phyloP scores from a whole-genome alignment of 2,888 invertebrate species.

The Pharmacophagus antenor region DNA sequence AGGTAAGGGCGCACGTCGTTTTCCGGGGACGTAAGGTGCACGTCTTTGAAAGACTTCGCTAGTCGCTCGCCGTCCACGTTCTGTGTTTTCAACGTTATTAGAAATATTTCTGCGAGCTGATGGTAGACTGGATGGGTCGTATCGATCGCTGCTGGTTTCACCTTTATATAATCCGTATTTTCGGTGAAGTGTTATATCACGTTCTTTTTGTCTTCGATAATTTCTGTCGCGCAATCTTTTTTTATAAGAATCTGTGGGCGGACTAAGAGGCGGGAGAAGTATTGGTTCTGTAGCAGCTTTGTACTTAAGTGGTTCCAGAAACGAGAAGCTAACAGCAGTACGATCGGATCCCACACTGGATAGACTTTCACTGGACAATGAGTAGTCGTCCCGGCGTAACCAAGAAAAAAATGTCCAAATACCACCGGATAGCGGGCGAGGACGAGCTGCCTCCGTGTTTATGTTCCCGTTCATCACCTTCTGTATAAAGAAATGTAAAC shows the following conservation, averaged over 20 bases:
- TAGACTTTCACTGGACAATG: constrained; percentile 75
- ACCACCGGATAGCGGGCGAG: constrained; percentile 72
- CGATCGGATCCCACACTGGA: constrained; percentile 86
- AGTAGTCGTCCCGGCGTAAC: constrained; percentile 83
- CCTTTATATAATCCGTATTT: constrained; percentile 81
- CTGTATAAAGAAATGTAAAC: constrained; percentile 25
- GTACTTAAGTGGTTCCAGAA: constrained; percentile 80
- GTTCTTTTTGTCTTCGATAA: constrained; percentile 79
- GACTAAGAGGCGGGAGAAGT: constrained; percentile 72
- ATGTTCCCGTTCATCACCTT: constrained; percentile 65
- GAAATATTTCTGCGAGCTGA: constrained; percentile 43
- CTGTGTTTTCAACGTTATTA: constrained; percentile 41
- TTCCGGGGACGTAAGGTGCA: constrained; percentile 87
- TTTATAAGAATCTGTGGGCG: constrained; percentile 84
- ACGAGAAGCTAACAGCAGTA: constrained; percentile 87
- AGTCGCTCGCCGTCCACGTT: constrained; percentile 78
- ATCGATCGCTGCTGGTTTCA: constrained; percentile 46
- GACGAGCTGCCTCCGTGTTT: constrained; percentile 54
- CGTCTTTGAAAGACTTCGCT: constrained; percentile 83
- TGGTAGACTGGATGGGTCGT: constrained; percentile 68
- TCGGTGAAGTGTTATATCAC: constrained; percentile 82
- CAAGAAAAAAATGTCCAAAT: constrained; percentile 85
- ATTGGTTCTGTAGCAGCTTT: constrained; percentile 58
- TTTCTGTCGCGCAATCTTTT: constrained; percentile 82
- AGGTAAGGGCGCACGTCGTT: constrained; percentile 87